A percentile compares a stretch with the other conserved stretches of the same genome.
Evolutionary conservation across 2,888 invertebrate genomes (phyloP).

Genomic region (Lacanobia oleracea): DNA sequence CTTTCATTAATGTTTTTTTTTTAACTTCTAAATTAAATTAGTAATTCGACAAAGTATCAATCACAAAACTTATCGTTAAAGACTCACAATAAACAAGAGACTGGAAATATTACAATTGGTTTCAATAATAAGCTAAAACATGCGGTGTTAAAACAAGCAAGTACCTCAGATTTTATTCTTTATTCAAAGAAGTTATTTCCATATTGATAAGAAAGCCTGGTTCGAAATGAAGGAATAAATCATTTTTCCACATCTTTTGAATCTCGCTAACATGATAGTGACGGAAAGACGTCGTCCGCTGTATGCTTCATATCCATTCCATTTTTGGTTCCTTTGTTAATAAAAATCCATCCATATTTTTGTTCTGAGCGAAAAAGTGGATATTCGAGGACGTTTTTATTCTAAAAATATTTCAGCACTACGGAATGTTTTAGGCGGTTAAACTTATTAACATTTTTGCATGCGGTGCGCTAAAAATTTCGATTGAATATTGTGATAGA

Average conservation of each 20-base stretch:
- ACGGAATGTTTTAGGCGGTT: neutral
- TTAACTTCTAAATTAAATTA: no score
- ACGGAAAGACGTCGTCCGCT: constrained; percentile 49
- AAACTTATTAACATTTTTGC: neutral
- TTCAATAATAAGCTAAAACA: neutral
- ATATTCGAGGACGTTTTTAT: constrained; percentile 3
- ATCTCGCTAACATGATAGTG: constrained; percentile 53
- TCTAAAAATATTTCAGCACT: constrained; percentile 8
- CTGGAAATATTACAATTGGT: neutral
- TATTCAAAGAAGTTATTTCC: constrained; percentile 43
- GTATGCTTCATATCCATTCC: constrained; percentile 56
- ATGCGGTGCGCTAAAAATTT: neutral
- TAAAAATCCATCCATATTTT: constrained; percentile 54
- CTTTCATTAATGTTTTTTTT: neutral
- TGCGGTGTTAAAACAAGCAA: constrained; percentile 14
- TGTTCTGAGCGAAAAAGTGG: constrained; percentile 20
- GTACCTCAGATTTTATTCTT: constrained; percentile 35
- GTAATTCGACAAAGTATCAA: neutral
- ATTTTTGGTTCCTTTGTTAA: constrained; percentile 54
- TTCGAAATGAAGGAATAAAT: constrained; percentile 59
- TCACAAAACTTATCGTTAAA: neutral
- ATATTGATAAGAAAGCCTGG: constrained; percentile 55
- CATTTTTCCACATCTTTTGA: constrained; percentile 63
- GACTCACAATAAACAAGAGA: neutral
- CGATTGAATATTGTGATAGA: neutral